Evolutionary conservation across 1,140 invertebrate genomes (phyloP), one percentile per base, ranked within the genome.

Genomic region (Linepithema humile): DNA sequence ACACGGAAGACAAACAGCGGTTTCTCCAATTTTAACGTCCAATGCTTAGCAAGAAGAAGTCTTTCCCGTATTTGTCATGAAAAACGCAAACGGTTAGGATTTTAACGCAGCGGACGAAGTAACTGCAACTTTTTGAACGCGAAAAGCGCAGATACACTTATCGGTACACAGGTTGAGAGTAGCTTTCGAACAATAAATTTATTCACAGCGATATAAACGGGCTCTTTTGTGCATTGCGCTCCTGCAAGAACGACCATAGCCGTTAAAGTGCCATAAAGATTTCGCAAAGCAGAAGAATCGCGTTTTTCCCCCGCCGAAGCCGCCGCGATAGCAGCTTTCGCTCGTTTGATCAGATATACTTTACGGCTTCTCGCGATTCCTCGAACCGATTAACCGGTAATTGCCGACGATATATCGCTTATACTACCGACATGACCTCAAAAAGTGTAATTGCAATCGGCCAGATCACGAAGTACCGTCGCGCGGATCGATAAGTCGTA

Each of bases 371-470:
- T 45, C 57, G 69, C 64, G 87, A 88, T 88, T 85, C 86, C 23
- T 53, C 48, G 82, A 82, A 82, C 70, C 67, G 87, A 88, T 88
- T 88, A 87, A 84, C 87, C 57, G 60, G 75, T 82, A 87, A 88
- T 85, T 88, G 86, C 86, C 74, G 40, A 82, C 83, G 69, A 53
- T 85, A 77, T 77, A 88, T 74, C 43, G 74, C 70, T 40, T 55
- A 23, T 57, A 70, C 75, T 72, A 88, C 84, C 57, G 80, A 85
- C 75, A 75, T 87, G 87, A 88, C 86, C 85, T 85, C 78, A 87
- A 88, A 85, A 87, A 82, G 38, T 55, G 64, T 80, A 35, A 80
- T 67, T 38, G 40, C 45, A 80, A 88, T 86, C 74, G 77, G 50
- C n/a, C 2, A 55, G 45, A 88, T 87, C 82, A 35, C 73, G 65